A percentile compares a stretch with the other conserved stretches of the same genome.
Evolutionary conservation across 1,140 invertebrate species (phyloP).

Genomic region (Leptinotarsa defecta): DNA sequence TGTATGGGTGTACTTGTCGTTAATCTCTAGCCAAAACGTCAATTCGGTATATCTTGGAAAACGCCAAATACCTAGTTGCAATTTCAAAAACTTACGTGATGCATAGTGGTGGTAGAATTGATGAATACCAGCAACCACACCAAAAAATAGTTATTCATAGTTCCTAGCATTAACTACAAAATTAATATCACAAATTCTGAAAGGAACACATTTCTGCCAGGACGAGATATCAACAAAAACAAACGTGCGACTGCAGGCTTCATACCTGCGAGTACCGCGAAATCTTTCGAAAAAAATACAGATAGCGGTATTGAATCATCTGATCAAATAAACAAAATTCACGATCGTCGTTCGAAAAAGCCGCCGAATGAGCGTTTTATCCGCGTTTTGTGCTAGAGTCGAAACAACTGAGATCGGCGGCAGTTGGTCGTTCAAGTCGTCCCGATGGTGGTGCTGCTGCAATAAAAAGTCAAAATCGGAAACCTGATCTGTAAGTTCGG

Average conservation of each 20-base stretch:
- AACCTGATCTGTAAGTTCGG: slow-evolving; percentile 11
- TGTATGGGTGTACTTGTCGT: too few relatives aligned
- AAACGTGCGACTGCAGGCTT: too few relatives aligned
- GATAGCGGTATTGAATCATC: neutral
- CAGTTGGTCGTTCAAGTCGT: neutral
- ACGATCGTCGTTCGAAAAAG: too few relatives aligned
- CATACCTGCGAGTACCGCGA: too few relatives aligned
- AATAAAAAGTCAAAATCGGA: slow-evolving; percentile 14
- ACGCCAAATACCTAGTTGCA: too few relatives aligned
- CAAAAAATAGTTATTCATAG: slow-evolving; percentile 15
- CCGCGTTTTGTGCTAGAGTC: slow-evolving; percentile 4
- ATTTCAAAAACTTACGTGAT: slow-evolving; percentile 13
- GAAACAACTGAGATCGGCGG: slow-evolving; percentile 10
- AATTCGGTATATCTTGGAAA: too few relatives aligned
- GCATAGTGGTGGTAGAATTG: neutral
- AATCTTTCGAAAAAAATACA: neutral
- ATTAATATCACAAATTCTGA: neutral
- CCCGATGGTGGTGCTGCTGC: slow-evolving; percentile 11
- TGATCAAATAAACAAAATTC: slow-evolving; percentile 2
- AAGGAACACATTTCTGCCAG: neutral
- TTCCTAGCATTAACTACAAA: neutral
- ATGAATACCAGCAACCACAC: slow-evolving; percentile 1
- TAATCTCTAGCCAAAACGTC: too few relatives aligned
- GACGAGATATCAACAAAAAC: too few relatives aligned
- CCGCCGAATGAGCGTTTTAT: too few relatives aligned